Conservation (phyloP, 2,888 invertebrate genomes). For the Hyles lineata region DNA sequence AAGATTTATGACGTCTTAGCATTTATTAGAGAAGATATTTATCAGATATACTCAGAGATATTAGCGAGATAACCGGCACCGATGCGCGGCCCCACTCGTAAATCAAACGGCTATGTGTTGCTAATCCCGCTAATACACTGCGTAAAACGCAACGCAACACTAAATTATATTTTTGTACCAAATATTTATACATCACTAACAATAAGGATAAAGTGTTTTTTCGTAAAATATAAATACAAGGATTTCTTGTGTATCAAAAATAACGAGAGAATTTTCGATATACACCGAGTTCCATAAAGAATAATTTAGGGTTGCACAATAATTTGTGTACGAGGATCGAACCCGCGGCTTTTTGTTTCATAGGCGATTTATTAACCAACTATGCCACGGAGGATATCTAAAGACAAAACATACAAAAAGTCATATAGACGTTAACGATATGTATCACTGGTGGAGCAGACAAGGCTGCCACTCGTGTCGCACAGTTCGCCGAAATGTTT, state of each 20-base stretch:
- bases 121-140: conserved; percentile 57
- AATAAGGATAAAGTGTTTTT: background rate
- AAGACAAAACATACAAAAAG: too few species aligned
- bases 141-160: conserved; percentile 21
- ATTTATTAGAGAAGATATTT: conserved; percentile 81
- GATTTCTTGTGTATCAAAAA: too few species aligned
- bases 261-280: too few species aligned
- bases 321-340: too few species aligned
- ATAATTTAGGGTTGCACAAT: too few species aligned
- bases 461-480: too few species aligned
- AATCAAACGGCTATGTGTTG: conserved; percentile 57
- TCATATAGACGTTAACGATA: too few species aligned
- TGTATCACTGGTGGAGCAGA: too few species aligned
- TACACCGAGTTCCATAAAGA: too few species aligned
- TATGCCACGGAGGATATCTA: too few species aligned
- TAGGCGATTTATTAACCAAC: background rate
- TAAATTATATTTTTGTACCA: conserved; percentile 37
- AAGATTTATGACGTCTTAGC: conserved; percentile 77
- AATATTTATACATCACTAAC: background rate
- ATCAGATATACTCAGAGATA: conserved; percentile 77
- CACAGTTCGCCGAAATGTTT: too few species aligned
- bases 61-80: conserved; percentile 61
- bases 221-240: background rate
- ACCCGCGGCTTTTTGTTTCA: too few species aligned
- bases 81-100: conserved; percentile 54